phyloP scores from a whole-genome alignment of 2,113 vertebrate genomes.

The Hippocampus guttulatus region DNA sequence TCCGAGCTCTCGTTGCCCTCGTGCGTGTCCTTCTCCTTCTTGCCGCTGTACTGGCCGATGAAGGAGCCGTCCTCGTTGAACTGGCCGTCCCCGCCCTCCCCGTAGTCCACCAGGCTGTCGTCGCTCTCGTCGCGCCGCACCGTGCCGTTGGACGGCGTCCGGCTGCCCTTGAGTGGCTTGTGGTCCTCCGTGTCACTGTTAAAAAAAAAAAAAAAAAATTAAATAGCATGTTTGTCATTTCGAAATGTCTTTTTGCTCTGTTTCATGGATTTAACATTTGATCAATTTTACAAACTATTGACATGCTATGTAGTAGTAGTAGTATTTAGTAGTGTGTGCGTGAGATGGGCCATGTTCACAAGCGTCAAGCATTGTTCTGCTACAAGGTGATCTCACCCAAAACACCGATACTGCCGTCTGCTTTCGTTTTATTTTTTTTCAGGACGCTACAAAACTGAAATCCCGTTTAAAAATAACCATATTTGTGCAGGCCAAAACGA shows the following conservation, averaged over 20 bases:
- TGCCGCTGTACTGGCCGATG: constrained; percentile 96
- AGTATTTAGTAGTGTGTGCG: too few species aligned
- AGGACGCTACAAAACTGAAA: too few species aligned
- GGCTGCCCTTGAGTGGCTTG: constrained; percentile 94
- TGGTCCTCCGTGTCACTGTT: constrained; percentile 92
- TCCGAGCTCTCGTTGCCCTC: constrained; percentile 98
- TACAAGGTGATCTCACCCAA: too few species aligned
- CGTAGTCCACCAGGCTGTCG: constrained; percentile 97
- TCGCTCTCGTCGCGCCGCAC: constrained; percentile 95
- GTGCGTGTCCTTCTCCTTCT: constrained; percentile 94
- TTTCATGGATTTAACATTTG: too few species aligned
- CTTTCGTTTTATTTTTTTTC: too few species aligned
- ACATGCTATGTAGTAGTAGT: too few species aligned
- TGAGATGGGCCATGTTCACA: too few species aligned
- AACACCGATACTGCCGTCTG: too few species aligned
- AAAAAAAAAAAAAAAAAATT: neutral
- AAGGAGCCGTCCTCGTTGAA: constrained; percentile 98
- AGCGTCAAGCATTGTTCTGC: too few species aligned
- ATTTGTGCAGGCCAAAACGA: too few species aligned
- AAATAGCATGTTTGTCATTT: neutral
- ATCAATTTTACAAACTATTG: too few species aligned
- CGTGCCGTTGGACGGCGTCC: constrained; percentile 94
- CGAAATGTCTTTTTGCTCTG: neutral
- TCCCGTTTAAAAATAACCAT: too few species aligned
- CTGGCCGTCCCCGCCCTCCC: constrained; percentile 94